Percentiles rank a stretch among this genome's conserved stretches.
These are phyloP conservation scores for Microchrysa polita DNA, from an alignment of 2,888 invertebrate genomes.

Conservation along the genomic window DNA sequence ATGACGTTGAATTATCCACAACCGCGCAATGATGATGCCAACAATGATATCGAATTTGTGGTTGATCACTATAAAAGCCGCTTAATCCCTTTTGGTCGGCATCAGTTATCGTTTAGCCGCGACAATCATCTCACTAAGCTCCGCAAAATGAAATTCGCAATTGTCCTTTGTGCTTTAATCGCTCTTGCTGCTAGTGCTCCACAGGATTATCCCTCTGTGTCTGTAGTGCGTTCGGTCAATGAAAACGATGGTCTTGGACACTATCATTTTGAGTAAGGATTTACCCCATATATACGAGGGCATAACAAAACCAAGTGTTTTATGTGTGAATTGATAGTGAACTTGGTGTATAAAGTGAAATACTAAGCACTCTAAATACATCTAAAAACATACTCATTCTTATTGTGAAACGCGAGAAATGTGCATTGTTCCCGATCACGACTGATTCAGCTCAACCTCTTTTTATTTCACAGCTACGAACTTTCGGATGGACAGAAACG, in stretches of 20 bases:
- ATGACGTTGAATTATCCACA: slow-evolving; percentile 10
- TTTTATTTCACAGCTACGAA: slow-evolving; percentile 50
- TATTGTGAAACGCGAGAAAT: no score
- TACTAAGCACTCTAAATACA: no score
- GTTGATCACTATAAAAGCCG: slow-evolving; percentile 54
- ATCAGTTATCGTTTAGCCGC: slow-evolving; percentile 51
- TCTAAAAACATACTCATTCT: no score
- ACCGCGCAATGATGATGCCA: not conserved
- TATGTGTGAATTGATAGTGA: not conserved
- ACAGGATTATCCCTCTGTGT: slow-evolving; percentile 50
- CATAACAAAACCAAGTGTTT: no score
- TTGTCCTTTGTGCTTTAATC: slow-evolving; percentile 52
- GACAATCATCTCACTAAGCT: slow-evolving; percentile 13
- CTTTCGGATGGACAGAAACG: slow-evolving; percentile 54
- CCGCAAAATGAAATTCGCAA: slow-evolving; percentile 53
- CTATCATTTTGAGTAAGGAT: slow-evolving; percentile 55
- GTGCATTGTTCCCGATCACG: no score
- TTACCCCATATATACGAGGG: slow-evolving; percentile 12
- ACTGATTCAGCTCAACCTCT: not conserved
- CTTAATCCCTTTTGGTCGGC: slow-evolving; percentile 54
- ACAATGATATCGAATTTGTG: slow-evolving; percentile 14
- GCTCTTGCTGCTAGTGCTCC: slow-evolving; percentile 53
- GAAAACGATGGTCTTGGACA: slow-evolving; percentile 55
- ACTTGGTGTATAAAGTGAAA: not conserved
- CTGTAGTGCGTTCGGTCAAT: slow-evolving; percentile 52